phyloP scores from a whole-genome alignment of 2,888 invertebrate genomes.

The Sinotaia quadrata region DNA sequence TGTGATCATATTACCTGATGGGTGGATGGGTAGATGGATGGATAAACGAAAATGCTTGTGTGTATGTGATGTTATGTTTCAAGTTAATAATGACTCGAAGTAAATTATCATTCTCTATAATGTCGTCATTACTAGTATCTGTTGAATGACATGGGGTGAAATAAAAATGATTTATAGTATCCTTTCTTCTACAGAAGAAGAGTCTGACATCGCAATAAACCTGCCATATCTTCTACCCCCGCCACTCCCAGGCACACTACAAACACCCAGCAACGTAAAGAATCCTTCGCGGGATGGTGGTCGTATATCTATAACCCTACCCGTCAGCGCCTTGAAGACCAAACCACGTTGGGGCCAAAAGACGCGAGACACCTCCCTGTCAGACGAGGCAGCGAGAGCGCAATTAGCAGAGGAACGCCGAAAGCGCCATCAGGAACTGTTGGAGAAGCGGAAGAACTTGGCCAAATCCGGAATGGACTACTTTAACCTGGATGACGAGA shows the following conservation, averaged over 20 bases:
- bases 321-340: conserved; percentile 23
- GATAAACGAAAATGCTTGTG: too few species aligned
- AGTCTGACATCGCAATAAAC: conserved; percentile 6
- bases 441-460: conserved; percentile 38
- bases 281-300: not conserved
- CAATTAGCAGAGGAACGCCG: conserved; percentile 53
- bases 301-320: conserved; percentile 5
- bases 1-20: too few species aligned
- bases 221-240: conserved; percentile 20
- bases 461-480: not conserved
- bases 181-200: too few species aligned
- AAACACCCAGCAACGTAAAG: too few species aligned
- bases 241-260: conserved; percentile 11
- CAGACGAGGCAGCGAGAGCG: conserved; percentile 45
- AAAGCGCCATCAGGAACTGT: conserved; percentile 51
- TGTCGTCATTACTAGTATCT: too few species aligned
- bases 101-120: too few species aligned
- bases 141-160: too few species aligned
- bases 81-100: too few species aligned
- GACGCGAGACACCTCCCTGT: conserved; percentile 46
- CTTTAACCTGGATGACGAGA: not conserved
- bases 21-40: too few species aligned
- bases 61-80: too few species aligned
- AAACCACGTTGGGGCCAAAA: conserved; percentile 33
- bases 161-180: not conserved